phyloP scores from a whole-genome alignment of 1,140 invertebrate species.

The Varroa destructor region DNA sequence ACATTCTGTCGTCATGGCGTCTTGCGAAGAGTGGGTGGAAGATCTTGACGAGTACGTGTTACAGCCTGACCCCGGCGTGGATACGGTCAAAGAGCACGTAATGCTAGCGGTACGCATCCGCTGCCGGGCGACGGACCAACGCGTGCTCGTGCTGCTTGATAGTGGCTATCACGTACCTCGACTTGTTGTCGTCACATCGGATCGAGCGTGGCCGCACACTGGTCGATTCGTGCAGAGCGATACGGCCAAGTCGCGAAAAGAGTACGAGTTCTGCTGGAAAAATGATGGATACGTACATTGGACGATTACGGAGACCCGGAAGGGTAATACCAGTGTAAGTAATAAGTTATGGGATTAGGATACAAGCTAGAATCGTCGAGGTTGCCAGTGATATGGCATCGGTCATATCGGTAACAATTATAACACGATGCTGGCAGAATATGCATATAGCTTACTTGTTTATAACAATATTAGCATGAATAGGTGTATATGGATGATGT shows the following conservation, averaged over 20 bases:
- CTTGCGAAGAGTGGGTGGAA: slow-evolving; percentile 61
- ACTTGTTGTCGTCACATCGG: slow-evolving; percentile 70
- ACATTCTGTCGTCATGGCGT: slow-evolving; percentile 46
- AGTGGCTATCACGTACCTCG: slow-evolving; percentile 76
- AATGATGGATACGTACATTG: slow-evolving; percentile 63
- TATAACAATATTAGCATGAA: too few species aligned
- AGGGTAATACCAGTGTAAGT: slow-evolving; percentile 28
- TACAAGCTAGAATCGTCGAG: too few species aligned
- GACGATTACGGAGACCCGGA: slow-evolving; percentile 50
- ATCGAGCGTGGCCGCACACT: slow-evolving; percentile 67
- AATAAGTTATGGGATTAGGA: background rate
- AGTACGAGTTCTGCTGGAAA: slow-evolving; percentile 61
- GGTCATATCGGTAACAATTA: background rate
- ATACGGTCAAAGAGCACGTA: slow-evolving; percentile 69
- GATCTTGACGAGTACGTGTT: slow-evolving; percentile 35
- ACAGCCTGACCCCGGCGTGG: slow-evolving; percentile 37
- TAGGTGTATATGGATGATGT: too few species aligned
- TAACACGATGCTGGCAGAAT: background rate
- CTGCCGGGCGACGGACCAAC: slow-evolving; percentile 48
- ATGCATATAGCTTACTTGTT: too few species aligned
- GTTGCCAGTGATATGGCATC: background rate
- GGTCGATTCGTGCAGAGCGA: slow-evolving; percentile 69
- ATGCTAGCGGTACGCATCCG: slow-evolving; percentile 60
- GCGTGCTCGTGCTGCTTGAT: slow-evolving; percentile 63
- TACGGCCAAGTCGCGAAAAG: slow-evolving; percentile 56